Base-by-base conservation (phyloP, 2,113 vertebrate genomes). In the Pterocles gutturalis region DNA sequence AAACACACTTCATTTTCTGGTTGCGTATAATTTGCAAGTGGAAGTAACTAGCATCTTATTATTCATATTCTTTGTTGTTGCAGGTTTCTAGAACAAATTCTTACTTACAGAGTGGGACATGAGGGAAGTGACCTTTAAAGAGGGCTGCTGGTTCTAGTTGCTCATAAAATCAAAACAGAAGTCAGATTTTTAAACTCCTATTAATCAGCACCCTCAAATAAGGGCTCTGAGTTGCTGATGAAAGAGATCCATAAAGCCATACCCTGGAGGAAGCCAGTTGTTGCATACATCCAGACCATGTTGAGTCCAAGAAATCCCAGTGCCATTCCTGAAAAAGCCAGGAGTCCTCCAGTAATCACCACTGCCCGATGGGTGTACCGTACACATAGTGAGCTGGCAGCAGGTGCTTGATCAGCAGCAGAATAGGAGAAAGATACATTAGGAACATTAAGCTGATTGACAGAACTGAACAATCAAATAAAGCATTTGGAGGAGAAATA, bases 201-300 rank as follows among this genome's bases (percentile, higher is more conserved):
- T 54, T 33, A 34, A 34, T 31, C 49, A 78, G 10, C 29, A 89
- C 13, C 7, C 8, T 83, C 26, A 60, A 57, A 45, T 41, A 93
- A 34, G n/a, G 18, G 9, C 41, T 72, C 33, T 71, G 34, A 65
- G 14, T 18, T 73, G 19, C 17, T 80, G 7, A 4, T 86, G 53
- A 65, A 92, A 77, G 17, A 92, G 80, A 83, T 7, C 9, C 46
- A 21, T 48, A 43, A 65, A 87, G 24, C 11, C 28, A 57, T 96
- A 97, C 96, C 95, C 15, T 96, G 95, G 26, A 96, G 83, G 64
- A 97, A 96, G 58, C 95, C 94, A 4, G 86, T 96, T 0, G 72
- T 95, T 93, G 87, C 89, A 75, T 95, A 96, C 96, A 97, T 96
- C 95, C 91, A 97, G 76, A 66, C 18, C 67, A 96, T 95, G 64